Evolutionary conservation across 1,140 invertebrate genomes (phyloP), one percentile per base, ranked within the genome.

Genomic region (Drosophila neocordata): DNA sequence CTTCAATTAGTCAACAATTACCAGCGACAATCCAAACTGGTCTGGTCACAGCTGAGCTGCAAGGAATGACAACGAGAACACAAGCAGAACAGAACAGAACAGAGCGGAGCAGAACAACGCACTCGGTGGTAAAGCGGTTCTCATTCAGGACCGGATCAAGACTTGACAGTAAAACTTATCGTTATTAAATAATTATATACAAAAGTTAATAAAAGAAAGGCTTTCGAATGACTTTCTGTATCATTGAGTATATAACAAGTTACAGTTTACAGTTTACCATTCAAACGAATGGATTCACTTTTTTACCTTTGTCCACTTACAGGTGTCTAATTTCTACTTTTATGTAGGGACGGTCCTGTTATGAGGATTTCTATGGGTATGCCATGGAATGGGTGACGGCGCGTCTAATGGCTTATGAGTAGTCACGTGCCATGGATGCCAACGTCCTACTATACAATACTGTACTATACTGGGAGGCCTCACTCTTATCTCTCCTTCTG

Each of bases 1-100:
- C 68, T 80, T 87, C 82, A 87, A 87, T 87, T 87, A 87, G 82
- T 79, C 74, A 82, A 87, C 82, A 87, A 87, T 87, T 87, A 87
- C 82, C 68, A 78, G 71, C 65, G 83, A 87, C 78, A 87, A 69
- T 87, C 83, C 67, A 65, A 79, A 67, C 77, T 65, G 73, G 22
- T 44, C 59, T 41, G 77, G 60, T 44, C 64, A 69, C 64, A 55
- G 64, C 18, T 34, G 55, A 20, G 55, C 12, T 67, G 41, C 24
- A 41, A 63, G 61, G 57, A 66, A 66, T 22, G 58, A 53, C 62
- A 62, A 37, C 57, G 35, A 35, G 71, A 48, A 48, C 41, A 20
- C 27, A 31, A 31, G 27, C 27, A 20, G 41, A 48, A 48, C 41
- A 69, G 4, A 35, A 44, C 48, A 9, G 8, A 31, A 2, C 20